These are phyloP conservation scores for Dromius quadrimaculatus DNA, from an alignment of 2,888 invertebrate species.

Conservation along the genomic window DNA sequence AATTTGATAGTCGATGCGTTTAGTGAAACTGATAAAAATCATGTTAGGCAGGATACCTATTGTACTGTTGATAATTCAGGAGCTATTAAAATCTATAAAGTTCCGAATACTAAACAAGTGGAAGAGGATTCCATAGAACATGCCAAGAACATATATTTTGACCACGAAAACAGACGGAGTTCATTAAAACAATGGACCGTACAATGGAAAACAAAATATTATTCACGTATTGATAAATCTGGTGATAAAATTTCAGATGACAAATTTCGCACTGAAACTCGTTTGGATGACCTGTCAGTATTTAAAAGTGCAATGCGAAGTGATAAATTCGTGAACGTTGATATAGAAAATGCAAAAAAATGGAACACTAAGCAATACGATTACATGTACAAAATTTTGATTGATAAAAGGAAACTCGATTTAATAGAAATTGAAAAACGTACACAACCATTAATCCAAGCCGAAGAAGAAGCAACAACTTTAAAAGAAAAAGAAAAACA, in stretches of 20 bases:
- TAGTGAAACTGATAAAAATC: constrained; percentile 27
- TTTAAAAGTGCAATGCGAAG: constrained; percentile 49
- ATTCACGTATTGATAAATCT: constrained; percentile 54
- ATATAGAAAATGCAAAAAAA: constrained; percentile 66
- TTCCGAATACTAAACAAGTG: constrained; percentile 64
- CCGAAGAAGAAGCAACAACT: constrained; percentile 71
- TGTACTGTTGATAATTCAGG: constrained; percentile 79
- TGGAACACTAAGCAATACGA: constrained; percentile 76
- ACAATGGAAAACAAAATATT: constrained; percentile 65
- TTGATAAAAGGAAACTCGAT: constrained; percentile 74
- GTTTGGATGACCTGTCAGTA: constrained; percentile 2
- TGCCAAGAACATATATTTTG: constrained; percentile 6
- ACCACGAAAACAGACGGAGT: constrained; percentile 66
- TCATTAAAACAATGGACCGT: constrained; percentile 62
- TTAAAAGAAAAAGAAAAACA: constrained; percentile 73
- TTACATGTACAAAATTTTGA: constrained; percentile 74
- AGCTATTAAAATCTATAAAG: constrained; percentile 74
- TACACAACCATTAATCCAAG: constrained; percentile 72
- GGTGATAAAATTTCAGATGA: background rate
- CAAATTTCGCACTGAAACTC: background rate
- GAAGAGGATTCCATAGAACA: constrained; percentile 6
- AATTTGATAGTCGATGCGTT: constrained; percentile 35
- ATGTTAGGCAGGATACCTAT: constrained; percentile 38
- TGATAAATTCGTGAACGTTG: constrained; percentile 62
- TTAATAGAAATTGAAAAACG: constrained; percentile 72